Conservation (phyloP, 2,113 vertebrate genomes). For the Paracanthobrama guichenoti region DNA sequence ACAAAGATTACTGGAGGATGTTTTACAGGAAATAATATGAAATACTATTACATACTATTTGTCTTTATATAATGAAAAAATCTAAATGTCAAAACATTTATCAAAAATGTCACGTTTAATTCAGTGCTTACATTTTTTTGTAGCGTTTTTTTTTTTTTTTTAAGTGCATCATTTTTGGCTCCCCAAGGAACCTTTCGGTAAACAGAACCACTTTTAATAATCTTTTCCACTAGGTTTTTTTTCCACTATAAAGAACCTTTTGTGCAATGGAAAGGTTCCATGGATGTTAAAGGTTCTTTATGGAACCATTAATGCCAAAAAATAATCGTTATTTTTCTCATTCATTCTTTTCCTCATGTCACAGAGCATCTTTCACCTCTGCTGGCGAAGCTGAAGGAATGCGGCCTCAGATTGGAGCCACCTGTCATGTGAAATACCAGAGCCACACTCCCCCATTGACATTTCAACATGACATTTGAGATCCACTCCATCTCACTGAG, state of each 20-base stretch:
- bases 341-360: slow-evolving; percentile 25
- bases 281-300: not conserved
- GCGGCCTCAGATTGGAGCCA: slow-evolving; percentile 48
- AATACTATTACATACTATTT: too few relatives aligned
- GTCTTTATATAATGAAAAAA: too few relatives aligned
- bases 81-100: too few relatives aligned
- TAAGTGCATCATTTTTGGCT: not conserved
- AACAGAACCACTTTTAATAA: not conserved
- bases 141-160: not conserved
- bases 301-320: not conserved
- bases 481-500: slow-evolving; percentile 33
- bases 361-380: slow-evolving; percentile 44
- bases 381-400: slow-evolving; percentile 55
- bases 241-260: not conserved
- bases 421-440: slow-evolving; percentile 54
- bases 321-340: not conserved
- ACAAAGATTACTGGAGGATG: not conserved
- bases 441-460: slow-evolving; percentile 53
- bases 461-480: slow-evolving; percentile 60
- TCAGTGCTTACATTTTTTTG: not conserved
- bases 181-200: not conserved
- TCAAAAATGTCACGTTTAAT: not conserved
- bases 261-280: too few relatives aligned
- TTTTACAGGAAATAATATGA: not conserved
- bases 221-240: too few relatives aligned